Percentiles rank a stretch among this genome's conserved stretches.
Evolutionary conservation across 2,113 vertebrate genomes (phyloP).

Genomic region (Cephalopterus ornatus): DNA sequence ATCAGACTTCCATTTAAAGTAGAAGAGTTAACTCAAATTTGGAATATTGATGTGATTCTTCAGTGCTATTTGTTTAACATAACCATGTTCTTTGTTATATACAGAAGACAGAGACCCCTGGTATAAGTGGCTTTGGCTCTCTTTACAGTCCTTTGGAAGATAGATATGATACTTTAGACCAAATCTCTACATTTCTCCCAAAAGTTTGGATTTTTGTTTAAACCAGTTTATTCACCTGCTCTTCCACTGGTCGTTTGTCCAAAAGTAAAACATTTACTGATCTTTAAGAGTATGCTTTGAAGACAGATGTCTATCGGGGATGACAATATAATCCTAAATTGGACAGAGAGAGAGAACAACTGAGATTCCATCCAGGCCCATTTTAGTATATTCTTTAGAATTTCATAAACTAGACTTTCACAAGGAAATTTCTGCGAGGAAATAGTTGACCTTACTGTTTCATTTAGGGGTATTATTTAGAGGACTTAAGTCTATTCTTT

Average conservation of each 20-base stretch:
- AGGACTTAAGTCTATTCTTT: not conserved
- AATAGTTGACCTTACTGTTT: not conserved
- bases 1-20: not conserved
- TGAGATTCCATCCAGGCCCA: not conserved
- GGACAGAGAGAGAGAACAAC: not conserved
- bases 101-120: not conserved
- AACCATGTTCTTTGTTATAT: not conserved
- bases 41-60: not conserved
- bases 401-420: not conserved
- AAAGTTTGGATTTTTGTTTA: not conserved
- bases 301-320: not conserved
- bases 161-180: not conserved
- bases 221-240: not conserved
- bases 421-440: not conserved
- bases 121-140: not conserved
- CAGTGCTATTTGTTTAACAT: not conserved
- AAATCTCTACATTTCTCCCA: not conserved
- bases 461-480: not conserved
- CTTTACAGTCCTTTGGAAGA: not conserved
- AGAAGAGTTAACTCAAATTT: not conserved
- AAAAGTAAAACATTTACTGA: not conserved
- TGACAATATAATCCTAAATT: not conserved
- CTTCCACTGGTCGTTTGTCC: not conserved
- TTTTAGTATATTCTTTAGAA: not conserved
- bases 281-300: not conserved